These are phyloP conservation scores for Quadroppia sp. DNA, from an alignment of 2,888 invertebrate species.

Conservation along the genomic window DNA sequence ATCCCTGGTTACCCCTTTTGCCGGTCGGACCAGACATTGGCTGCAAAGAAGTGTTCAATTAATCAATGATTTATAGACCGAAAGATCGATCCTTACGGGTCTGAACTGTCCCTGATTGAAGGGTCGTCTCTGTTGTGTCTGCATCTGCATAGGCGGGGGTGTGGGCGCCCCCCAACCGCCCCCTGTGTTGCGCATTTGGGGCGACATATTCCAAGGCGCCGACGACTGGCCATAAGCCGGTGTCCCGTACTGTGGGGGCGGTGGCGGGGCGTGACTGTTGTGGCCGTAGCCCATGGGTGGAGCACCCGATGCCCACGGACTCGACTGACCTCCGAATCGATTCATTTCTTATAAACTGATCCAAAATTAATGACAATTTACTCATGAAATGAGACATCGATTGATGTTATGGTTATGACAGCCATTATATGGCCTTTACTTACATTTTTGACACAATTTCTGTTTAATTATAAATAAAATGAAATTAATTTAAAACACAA, in stretches of 20 bases:
- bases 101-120: background rate
- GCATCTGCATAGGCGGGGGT: background rate
- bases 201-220: constrained; percentile 9
- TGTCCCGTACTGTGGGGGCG: constrained; percentile 27
- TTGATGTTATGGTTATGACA: too few species aligned
- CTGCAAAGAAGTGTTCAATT: background rate
- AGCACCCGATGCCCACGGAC: constrained; percentile 38
- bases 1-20: constrained; percentile 10
- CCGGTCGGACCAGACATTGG: constrained; percentile 32
- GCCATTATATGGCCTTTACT: background rate
- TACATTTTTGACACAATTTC: background rate
- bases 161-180: constrained; percentile 1
- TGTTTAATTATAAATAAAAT: background rate
- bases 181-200: constrained; percentile 6
- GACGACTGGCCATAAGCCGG: constrained; percentile 33
- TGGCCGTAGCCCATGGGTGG: constrained; percentile 33
- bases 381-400: background rate
- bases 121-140: background rate
- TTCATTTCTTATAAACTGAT: background rate
- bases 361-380: background rate
- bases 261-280: constrained; percentile 32
- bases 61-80: background rate
- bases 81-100: background rate
- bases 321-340: constrained; percentile 25
- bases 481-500: background rate